Base-by-base conservation (phyloP, 2,797 vertebrate species). In the Micrastur ruficollis region DNA sequence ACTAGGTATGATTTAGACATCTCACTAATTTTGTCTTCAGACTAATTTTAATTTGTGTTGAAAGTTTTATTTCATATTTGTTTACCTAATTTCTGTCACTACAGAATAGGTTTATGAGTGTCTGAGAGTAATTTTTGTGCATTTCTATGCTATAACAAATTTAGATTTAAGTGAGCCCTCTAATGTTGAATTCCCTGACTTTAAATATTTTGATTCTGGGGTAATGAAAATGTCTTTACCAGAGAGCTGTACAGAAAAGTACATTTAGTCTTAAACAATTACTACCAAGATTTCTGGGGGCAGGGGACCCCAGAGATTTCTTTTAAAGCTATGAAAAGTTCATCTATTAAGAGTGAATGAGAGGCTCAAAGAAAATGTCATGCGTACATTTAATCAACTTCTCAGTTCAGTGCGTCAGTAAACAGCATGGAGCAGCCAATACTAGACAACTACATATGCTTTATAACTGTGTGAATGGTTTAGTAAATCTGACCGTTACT, bases 121-220 rank as follows among this genome's bases (percentile, higher is more conserved):
- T n/a, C 44, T 47, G 50, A 66, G 47, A 27, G 40, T 22, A 5
- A 32, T 40, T 86, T 74, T 71, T 66, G 18, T 91, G 55, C 55
- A 67, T 73, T 80, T 76, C 55, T 70, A 0, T 34, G 44, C 62
- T 93, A 66, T 67, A 70, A 76, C 31, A 74, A 89, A 76, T 70
- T 61, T 15, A 86, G 50, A 10, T 82, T 94, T 84, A 73, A 92
- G 63, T 87, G 70, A 79, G 75, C 55, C 29, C 47, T 81, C 52
- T 96, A 67, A 76, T 52, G 36, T 67, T 76, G 81, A 89, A 76
- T 93, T 80, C 44, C 22, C 36, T 20, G 26, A 15, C 15, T 87
- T 93, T 26, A 91, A 86, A 80, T 80, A 66, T 91, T 95, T 95
- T 89, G 44, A 84, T 94, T 90, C 56, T 63, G 52, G 16, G 12